These are phyloP conservation scores for Hyalella azteca DNA, from an alignment of 2,888 invertebrate species.

Conservation along the genomic window DNA sequence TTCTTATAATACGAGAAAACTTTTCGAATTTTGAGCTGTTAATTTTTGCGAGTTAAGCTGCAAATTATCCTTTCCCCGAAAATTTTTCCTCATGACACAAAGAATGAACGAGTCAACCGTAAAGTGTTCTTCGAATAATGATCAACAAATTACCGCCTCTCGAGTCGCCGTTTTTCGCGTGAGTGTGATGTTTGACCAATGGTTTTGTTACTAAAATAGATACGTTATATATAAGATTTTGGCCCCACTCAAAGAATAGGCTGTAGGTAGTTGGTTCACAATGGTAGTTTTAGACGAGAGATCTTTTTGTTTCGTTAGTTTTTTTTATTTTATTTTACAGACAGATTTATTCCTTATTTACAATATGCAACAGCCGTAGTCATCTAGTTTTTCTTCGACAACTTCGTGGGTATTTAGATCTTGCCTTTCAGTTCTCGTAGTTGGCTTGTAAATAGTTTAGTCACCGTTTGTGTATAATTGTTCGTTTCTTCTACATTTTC, in stretches of 20 bases:
- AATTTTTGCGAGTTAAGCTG: too few relatives aligned
- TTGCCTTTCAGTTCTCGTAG: slow-evolving; percentile 34
- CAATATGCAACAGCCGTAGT: slow-evolving; percentile 19
- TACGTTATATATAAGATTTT: slow-evolving; percentile 1
- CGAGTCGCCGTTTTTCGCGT: not conserved
- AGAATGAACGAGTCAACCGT: not conserved
- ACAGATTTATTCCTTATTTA: not conserved
- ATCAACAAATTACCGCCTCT: not conserved
- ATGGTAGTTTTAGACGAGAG: slow-evolving; percentile 15
- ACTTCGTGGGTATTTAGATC: slow-evolving; percentile 35
- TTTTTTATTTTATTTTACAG: not conserved
- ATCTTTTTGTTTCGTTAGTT: slow-evolving; percentile 12
- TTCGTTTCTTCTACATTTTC: slow-evolving; percentile 32
- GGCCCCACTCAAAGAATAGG: slow-evolving; percentile 2
- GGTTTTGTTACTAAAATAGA: slow-evolving; percentile 32
- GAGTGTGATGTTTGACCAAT: slow-evolving; percentile 30
- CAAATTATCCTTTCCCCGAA: too few relatives aligned
- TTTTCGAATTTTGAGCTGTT: too few relatives aligned
- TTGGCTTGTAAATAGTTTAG: slow-evolving; percentile 18
- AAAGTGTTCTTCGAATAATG: slow-evolving; percentile 1
- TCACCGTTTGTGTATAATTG: slow-evolving; percentile 11
- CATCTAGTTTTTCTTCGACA: slow-evolving; percentile 2
- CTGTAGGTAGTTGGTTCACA: slow-evolving; percentile 33
- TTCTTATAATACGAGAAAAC: too few relatives aligned
- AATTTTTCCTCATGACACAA: too few relatives aligned